phyloP scores from a whole-genome alignment of 2,113 vertebrate species.

The Triplophysa tibetana region DNA sequence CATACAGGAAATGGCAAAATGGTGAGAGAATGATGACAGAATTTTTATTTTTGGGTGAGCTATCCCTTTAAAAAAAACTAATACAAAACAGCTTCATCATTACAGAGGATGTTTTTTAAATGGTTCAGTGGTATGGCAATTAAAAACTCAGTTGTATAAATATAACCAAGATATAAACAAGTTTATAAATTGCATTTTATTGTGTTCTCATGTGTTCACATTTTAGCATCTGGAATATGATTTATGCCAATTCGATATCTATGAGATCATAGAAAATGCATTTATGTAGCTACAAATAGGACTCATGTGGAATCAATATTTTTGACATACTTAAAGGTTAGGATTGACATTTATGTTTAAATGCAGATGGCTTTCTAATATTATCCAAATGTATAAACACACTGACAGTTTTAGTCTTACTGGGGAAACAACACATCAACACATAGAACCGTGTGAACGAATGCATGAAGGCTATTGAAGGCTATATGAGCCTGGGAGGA shows the following conservation, averaged over 20 bases:
- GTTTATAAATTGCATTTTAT: slow-evolving; percentile 53
- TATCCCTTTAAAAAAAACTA: background rate
- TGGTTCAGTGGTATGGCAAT: slow-evolving; percentile 28
- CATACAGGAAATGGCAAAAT: too few relatives aligned
- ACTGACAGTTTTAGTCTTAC: slow-evolving; percentile 19
- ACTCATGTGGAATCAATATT: background rate
- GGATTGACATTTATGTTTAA: background rate
- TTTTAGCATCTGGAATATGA: slow-evolving; percentile 56
- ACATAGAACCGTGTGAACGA: slow-evolving; percentile 1
- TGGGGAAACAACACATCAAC: slow-evolving; percentile 22
- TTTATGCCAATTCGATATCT: slow-evolving; percentile 45
- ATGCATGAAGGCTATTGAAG: background rate
- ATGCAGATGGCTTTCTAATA: background rate
- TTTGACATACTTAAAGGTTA: too few relatives aligned
- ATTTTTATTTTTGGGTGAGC: too few relatives aligned
- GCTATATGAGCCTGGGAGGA: background rate
- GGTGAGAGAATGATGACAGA: too few relatives aligned
- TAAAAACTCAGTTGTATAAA: slow-evolving; percentile 38
- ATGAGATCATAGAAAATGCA: slow-evolving; percentile 40
- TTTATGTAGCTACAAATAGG: background rate
- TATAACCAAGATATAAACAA: slow-evolving; percentile 49
- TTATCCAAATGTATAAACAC: slow-evolving; percentile 8
- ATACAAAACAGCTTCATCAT: background rate
- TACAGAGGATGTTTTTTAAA: slow-evolving; percentile 12
- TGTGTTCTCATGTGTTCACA: slow-evolving; percentile 45